These are phyloP conservation scores for Calephelis virginiensis DNA, from an alignment of 1,140 invertebrate genomes.

Conservation along the genomic window DNA sequence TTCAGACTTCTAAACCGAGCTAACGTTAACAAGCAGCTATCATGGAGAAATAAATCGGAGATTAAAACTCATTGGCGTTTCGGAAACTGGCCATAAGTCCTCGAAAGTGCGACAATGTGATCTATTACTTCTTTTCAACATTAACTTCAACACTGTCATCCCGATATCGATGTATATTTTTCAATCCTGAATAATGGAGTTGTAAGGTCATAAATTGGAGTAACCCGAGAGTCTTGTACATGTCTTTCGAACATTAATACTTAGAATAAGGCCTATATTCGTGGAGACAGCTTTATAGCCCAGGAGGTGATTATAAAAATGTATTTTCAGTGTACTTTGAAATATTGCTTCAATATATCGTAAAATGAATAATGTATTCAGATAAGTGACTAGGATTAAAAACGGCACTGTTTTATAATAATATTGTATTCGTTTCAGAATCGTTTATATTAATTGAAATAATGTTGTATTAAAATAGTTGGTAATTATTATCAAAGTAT, in stretches of 20 bases:
- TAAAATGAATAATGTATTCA: conserved; percentile 5
- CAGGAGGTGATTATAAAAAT: conserved; percentile 25
- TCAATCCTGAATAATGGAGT: conserved; percentile 30
- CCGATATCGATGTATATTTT: conserved; percentile 34
- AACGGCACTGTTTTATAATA: no score
- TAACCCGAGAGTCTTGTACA: conserved; percentile 43
- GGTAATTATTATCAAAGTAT: no score
- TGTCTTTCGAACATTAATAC: conserved; percentile 55
- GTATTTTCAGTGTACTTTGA: conserved; percentile 14
- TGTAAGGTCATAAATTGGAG: conserved; percentile 47
- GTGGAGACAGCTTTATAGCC: conserved; percentile 27
- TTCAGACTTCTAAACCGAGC: no score
- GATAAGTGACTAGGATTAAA: conserved; percentile 13
- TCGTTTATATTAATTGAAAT: no score
- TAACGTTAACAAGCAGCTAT: no score
- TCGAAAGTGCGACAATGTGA: no score
- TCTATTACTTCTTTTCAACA: no score
- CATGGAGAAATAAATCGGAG: no score
- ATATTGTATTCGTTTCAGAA: no score
- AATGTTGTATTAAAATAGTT: no score
- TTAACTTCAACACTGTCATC: conserved; percentile 19
- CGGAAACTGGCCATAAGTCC: no score
- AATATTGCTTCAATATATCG: conserved; percentile 3
- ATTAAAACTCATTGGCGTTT: no score
- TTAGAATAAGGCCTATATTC: conserved; percentile 38